Percentiles rank a stretch among this genome's conserved stretches.
These are phyloP conservation scores for Jordanella pulchra DNA, from an alignment of 2,797 vertebrate species.

Conservation along the genomic window DNA sequence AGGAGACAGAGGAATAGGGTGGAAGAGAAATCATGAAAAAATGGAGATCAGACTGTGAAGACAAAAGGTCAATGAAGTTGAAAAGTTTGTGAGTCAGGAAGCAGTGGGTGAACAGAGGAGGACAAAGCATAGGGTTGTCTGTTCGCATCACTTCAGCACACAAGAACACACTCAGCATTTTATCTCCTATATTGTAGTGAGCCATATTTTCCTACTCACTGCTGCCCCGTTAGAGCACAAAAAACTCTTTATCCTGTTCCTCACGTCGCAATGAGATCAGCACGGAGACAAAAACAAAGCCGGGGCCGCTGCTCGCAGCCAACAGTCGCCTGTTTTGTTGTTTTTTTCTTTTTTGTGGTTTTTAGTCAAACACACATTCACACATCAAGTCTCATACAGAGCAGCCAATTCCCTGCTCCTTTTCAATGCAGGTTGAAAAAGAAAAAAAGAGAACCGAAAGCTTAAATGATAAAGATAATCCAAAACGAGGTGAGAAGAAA, in stretches of 20 bases:
- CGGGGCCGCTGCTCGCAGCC: constrained; percentile 57
- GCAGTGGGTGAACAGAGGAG: constrained; percentile 42
- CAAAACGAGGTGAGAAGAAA: constrained; percentile 47
- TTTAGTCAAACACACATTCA: constrained; percentile 36
- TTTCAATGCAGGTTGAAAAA: constrained; percentile 62
- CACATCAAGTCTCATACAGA: background rate
- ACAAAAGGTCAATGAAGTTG: constrained; percentile 58
- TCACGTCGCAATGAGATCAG: constrained; percentile 69
- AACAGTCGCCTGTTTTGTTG: constrained; percentile 63
- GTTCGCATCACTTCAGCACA: constrained; percentile 34
- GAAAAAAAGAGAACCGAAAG: constrained; percentile 53
- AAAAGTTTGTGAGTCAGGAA: constrained; percentile 61
- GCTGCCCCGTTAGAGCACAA: constrained; percentile 57
- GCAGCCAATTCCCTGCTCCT: constrained; percentile 58
- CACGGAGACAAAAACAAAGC: constrained; percentile 60
- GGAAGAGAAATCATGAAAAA: constrained; percentile 61
- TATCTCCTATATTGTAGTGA: constrained; percentile 49
- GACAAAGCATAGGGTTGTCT: constrained; percentile 38
- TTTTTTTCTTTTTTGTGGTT: no score
- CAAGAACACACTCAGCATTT: constrained; percentile 28
- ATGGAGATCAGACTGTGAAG: constrained; percentile 51
- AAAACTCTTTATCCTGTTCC: constrained; percentile 63
- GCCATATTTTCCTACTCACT: constrained; percentile 50
- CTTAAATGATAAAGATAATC: constrained; percentile 54
- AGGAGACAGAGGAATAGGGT: constrained; percentile 48